phyloP scores from a whole-genome alignment of 2,113 vertebrate genomes.

The Amphiprion ocellaris region DNA sequence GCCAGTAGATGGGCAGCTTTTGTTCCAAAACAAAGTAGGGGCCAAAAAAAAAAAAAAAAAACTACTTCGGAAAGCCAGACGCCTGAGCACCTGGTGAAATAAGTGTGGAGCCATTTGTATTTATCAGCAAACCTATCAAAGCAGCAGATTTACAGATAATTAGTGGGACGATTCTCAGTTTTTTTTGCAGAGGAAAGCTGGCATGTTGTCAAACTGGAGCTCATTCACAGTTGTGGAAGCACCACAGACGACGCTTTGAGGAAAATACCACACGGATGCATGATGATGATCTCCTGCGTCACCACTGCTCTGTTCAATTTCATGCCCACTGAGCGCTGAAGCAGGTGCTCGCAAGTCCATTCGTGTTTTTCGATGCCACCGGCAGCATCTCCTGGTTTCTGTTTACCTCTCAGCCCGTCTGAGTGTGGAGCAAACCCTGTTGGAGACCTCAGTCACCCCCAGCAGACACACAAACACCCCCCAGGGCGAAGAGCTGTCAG shows the following conservation, averaged over 20 bases:
- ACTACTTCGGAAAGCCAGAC: slow-evolving; percentile 9
- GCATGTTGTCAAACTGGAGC: slow-evolving; percentile 26
- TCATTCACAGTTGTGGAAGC: slow-evolving; percentile 19
- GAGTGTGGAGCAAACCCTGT: slow-evolving; percentile 32
- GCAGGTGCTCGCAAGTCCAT: slow-evolving; percentile 48
- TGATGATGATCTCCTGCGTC: slow-evolving; percentile 48
- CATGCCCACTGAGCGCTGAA: slow-evolving; percentile 52
- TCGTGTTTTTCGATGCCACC: slow-evolving; percentile 20
- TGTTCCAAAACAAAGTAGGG: slow-evolving; percentile 19
- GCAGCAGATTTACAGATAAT: slow-evolving; percentile 1
- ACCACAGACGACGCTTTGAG: slow-evolving; percentile 10
- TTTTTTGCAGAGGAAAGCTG: not conserved
- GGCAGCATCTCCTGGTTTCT: slow-evolving; percentile 43
- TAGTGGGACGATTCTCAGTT: not conserved
- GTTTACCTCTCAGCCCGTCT: slow-evolving; percentile 50
- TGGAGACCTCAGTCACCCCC: slow-evolving; percentile 22
- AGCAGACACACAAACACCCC: slow-evolving; percentile 10
- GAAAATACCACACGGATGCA: slow-evolving; percentile 4
- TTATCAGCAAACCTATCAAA: slow-evolving; percentile 28
- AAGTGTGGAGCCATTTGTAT: slow-evolving; percentile 25
- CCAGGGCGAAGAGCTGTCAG: slow-evolving; percentile 21
- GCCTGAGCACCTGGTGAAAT: slow-evolving; percentile 38
- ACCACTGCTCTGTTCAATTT: slow-evolving; percentile 56
- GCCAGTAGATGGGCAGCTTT: not conserved
- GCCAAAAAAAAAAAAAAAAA: slow-evolving; percentile 19